Conservation (phyloP, 2,888 invertebrate species). For the Drosophila parthenogenetica region DNA sequence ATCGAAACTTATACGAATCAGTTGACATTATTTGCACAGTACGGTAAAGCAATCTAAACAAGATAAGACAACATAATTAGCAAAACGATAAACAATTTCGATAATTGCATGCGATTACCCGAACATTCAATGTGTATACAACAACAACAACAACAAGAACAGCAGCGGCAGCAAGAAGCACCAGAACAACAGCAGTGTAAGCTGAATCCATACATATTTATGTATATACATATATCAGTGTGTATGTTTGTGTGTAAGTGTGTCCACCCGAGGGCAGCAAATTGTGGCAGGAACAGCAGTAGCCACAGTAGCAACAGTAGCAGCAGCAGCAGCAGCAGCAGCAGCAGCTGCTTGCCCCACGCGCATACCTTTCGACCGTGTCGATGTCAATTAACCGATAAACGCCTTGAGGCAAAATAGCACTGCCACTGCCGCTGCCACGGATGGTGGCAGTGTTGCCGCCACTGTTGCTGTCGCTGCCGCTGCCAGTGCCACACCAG, state of each 20-base stretch:
- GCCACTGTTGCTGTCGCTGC: conserved; percentile 3
- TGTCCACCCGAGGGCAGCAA: conserved; percentile 13
- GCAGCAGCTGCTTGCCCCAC: conserved; percentile 14
- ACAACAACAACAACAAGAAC: conserved; percentile 2
- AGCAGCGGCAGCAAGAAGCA: neutral
- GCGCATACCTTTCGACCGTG: conserved; percentile 19
- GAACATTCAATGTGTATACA: conserved; percentile 17
- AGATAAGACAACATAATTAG: conserved; percentile 37
- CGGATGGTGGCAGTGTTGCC: neutral
- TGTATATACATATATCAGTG: no score
- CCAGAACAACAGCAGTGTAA: conserved; percentile 11
- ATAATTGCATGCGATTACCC: conserved; percentile 52
- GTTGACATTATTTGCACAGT: conserved; percentile 11
- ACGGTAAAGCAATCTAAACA: conserved; percentile 16
- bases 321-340: neutral
- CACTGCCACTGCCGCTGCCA: conserved; percentile 8
- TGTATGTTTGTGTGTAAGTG: neutral
- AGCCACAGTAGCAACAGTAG: neutral
- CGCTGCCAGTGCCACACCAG: neutral
- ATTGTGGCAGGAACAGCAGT: conserved; percentile 6
- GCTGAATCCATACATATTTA: conserved; percentile 1
- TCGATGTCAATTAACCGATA: conserved; percentile 62
- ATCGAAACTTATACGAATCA: neutral
- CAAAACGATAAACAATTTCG: conserved; percentile 50
- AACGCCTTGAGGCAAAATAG: conserved; percentile 51